Percentiles rank a stretch among this genome's conserved stretches.
Evolutionary conservation across 2,113 vertebrate genomes (phyloP).

Genomic region (Puffinus mauretanicus): DNA sequence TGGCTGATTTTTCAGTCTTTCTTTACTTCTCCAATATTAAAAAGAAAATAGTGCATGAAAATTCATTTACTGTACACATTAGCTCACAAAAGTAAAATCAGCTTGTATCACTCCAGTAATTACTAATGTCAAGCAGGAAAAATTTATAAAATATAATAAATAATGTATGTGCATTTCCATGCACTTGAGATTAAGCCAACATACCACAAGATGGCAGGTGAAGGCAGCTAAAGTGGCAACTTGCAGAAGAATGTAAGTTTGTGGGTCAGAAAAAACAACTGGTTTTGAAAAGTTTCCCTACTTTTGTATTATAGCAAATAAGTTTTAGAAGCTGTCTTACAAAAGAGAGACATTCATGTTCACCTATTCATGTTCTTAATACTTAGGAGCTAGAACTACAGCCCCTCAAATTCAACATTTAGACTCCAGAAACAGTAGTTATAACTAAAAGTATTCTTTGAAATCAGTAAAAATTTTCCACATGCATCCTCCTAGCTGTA

Average conservation of each 20-base stretch:
- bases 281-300: not conserved
- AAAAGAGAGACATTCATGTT: not conserved
- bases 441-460: not conserved
- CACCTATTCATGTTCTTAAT: not conserved
- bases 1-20: not conserved
- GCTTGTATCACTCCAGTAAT: not conserved
- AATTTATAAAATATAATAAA: not conserved
- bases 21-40: not conserved
- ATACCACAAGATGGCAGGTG: constrained; percentile 67
- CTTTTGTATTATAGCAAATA: not conserved
- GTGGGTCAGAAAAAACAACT: not conserved
- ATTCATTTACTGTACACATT: not conserved
- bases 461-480: not conserved
- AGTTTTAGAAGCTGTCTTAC: not conserved
- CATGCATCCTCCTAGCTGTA: not conserved
- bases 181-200: constrained; percentile 48
- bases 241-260: not conserved
- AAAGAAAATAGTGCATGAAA: not conserved
- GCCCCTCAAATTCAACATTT: not conserved
- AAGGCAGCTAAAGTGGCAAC: constrained; percentile 14
- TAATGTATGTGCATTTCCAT: not conserved
- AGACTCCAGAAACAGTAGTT: not conserved
- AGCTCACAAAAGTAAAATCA: not conserved
- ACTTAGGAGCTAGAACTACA: not conserved
- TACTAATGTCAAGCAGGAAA: not conserved